Evolutionary conservation across 2,113 vertebrate species (phyloP), one percentile per base, ranked within the genome.

Genomic region (Coptodon bakossiorum): DNA sequence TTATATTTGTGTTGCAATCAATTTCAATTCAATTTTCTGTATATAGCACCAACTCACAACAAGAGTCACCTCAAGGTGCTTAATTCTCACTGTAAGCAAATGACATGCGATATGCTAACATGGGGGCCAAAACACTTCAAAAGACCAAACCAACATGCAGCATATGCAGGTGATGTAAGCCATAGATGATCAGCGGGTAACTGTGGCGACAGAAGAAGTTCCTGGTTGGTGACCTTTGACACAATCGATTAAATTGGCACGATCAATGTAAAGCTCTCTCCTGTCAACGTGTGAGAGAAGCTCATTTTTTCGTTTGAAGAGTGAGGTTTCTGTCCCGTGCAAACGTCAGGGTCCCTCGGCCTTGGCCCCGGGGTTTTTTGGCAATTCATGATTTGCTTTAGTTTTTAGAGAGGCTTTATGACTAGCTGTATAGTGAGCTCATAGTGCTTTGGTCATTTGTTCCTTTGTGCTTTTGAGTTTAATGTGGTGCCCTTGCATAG

Each of bases 11-110:
- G 14, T 61, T 61, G 27, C 5, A 31, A 57, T 57, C 56, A 29
- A 8, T 57, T 57, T 57, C 4, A 27, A 0, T 27, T 14, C 1
- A 27, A 0, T 56, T 56, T 56, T 29, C 24, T 57, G 56, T 29
- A 29, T 57, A 29, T 1, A 57, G 24, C 24, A 57, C 36, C 36
- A 36, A 36, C 8, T 36, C 34, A 36, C 34, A 36, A 36, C 34
- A 36, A 9, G 7, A 36, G 54, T 57, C 24, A 14, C 2, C 54
- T 57, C 24, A 57, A 29, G 7, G 12, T 57, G 56, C 13, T 29
- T 57, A 27, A 29, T 61, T 34, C 57, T 34, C 19, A 34, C 57
- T 34, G 59, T 34, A 6, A 34, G 29, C 5, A 31, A 34, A 19
- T 61, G 29, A 34, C 16, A 10, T 31, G 59, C 0, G 16, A 61